These are phyloP conservation scores for Agrotis clavis DNA, from an alignment of 2,888 invertebrate species.

Conservation along the genomic window DNA sequence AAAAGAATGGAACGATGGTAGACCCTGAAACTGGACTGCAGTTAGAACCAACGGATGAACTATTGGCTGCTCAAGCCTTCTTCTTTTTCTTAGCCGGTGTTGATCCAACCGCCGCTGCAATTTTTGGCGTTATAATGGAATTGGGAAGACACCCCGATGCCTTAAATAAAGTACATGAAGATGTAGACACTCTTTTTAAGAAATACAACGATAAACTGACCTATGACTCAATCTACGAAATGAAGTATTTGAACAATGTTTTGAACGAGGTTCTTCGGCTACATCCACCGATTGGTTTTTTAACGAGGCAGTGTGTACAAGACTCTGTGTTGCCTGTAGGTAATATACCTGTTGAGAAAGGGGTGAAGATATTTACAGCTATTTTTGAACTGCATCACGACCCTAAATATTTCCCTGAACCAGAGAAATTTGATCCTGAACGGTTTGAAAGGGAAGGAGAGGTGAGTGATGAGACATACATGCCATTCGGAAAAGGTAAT, in stretches of 20 bases:
- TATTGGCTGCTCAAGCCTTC: slow-evolving; percentile 66
- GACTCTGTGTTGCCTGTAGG: slow-evolving; percentile 78
- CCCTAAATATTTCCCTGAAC: slow-evolving; percentile 82
- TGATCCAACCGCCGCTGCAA: slow-evolving; percentile 71
- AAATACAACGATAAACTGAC: slow-evolving; percentile 44
- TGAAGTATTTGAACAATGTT: slow-evolving; percentile 78
- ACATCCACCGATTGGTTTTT: slow-evolving; percentile 76
- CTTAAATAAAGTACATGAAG: slow-evolving; percentile 64
- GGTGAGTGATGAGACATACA: slow-evolving; percentile 73
- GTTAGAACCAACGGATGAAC: slow-evolving; percentile 77
- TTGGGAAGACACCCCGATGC: slow-evolving; percentile 76
- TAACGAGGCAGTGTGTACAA: slow-evolving; percentile 71
- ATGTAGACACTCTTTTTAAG: slow-evolving; percentile 52
- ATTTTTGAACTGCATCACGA: slow-evolving; percentile 83
- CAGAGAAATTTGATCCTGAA: slow-evolving; percentile 84
- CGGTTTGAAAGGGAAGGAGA: slow-evolving; percentile 74
- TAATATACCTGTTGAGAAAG: slow-evolving; percentile 77
- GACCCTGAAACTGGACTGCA: slow-evolving; percentile 74
- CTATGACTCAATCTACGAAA: slow-evolving; percentile 67
- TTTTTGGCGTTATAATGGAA: slow-evolving; percentile 72
- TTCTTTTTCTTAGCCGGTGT: slow-evolving; percentile 74
- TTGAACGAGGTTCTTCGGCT: slow-evolving; percentile 75
- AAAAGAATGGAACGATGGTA: slow-evolving; percentile 74
- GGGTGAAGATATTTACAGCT: slow-evolving; percentile 75
- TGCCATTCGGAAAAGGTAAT: slow-evolving; percentile 87